Base-by-base conservation (phyloP, 2,113 vertebrate species). In the Phoenicopterus ruber region DNA sequence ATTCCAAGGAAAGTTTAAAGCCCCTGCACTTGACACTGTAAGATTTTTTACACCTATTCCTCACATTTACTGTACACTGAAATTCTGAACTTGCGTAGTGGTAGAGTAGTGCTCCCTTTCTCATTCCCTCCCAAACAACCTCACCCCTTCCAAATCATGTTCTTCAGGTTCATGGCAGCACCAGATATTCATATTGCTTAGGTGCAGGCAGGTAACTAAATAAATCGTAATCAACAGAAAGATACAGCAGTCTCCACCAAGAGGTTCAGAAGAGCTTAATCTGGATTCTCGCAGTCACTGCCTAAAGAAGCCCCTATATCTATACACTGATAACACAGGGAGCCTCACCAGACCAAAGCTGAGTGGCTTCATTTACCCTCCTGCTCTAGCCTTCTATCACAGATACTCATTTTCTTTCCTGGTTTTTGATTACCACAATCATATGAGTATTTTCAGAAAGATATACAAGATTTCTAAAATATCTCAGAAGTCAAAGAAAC, bases 1-100 rank as follows among this genome's bases (percentile, higher is more conserved):
- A 81, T 81, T 90, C 34, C 82, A 96, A 90, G 74, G 50, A 40
- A 97, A 88, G 78, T 85, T 94, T 88, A 78, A 93, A 93, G 73
- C 63, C n/a, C 29, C 62, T 63, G 22, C 24, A 66, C 54, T 91
- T 88, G 71, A 83, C 71, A 88, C 7, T 0, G 0, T 13, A 70
- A 14, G 6, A 71, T 31, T 17, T 77, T 24, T 63, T 22, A 59
- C 7, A 62, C 7, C 10, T 89, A 55, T 28, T 88, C 26, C 65
- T 82, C 47, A 79, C 40, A 34, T 10, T 88, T 66, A 58, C 11
- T 40, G 9, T 59, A 40, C 13, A 59, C 10, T n/a, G 24, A 59
- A 84, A 79, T 59, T 36, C 65, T 59, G 15, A 74, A 63, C 31
- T 40, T 71, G 4, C 28, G 10, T 8, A 47, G 34, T 29, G 10